A percentile compares a stretch with the other conserved stretches of the same genome.
Evolutionary conservation across 2,888 invertebrate species (phyloP).

Genomic region (Drosophila paracracens): DNA sequence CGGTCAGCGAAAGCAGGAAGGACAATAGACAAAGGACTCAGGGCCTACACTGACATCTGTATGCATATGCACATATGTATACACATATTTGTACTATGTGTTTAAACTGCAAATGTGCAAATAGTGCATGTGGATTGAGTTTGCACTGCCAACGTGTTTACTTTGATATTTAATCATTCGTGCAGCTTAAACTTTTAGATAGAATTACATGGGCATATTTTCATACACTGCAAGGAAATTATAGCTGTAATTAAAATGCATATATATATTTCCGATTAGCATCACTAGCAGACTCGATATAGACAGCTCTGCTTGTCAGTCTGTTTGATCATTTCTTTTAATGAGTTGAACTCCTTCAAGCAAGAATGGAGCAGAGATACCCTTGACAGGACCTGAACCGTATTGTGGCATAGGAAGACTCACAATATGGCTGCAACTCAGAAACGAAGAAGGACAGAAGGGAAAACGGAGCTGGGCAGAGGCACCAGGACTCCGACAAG

Average conservation of each 20-base stretch:
- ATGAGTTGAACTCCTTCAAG: not conserved
- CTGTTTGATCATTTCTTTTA: not conserved
- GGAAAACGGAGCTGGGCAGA: too few species aligned
- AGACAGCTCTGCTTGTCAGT: not conserved
- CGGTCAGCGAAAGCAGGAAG: slow-evolving; percentile 25
- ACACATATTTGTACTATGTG: slow-evolving; percentile 3
- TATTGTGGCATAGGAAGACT: too few species aligned
- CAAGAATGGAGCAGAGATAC: too few species aligned
- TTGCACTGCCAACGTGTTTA: slow-evolving; percentile 28
- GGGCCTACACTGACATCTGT: slow-evolving; percentile 28
- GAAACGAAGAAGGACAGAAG: too few species aligned
- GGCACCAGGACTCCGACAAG: too few species aligned
- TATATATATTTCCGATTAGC: not conserved
- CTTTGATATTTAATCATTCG: slow-evolving; percentile 1
- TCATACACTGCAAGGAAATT: not conserved
- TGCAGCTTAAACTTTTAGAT: not conserved
- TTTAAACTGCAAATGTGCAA: slow-evolving; percentile 53
- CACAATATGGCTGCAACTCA: too few species aligned
- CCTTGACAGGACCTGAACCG: too few species aligned
- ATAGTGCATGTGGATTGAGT: slow-evolving; percentile 35
- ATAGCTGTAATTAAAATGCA: not conserved
- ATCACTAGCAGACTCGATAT: not conserved
- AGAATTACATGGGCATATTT: not conserved
- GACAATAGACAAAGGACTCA: slow-evolving; percentile 7
- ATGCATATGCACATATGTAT: not conserved